Conservation (phyloP, 2,113 vertebrate species). For the Micromys minutus region DNA sequence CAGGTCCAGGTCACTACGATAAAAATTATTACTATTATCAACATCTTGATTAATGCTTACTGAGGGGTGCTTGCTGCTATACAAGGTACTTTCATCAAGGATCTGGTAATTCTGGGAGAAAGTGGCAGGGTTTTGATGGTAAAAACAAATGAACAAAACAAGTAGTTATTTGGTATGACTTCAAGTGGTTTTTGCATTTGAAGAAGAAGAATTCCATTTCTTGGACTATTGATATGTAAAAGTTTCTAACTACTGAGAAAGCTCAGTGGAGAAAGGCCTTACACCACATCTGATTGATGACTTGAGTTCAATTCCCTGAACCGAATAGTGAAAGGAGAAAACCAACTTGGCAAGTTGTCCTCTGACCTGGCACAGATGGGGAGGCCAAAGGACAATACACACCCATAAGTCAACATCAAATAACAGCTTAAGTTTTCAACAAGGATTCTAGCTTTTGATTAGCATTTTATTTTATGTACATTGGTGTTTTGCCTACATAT, state of each 20-base stretch:
- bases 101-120: constrained; percentile 22
- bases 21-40: neutral
- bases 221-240: constrained; percentile 24
- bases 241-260: neutral
- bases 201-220: constrained; percentile 14
- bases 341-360: neutral
- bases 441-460: neutral
- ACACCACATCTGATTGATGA: neutral
- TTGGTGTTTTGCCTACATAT: neutral
- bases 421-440: neutral
- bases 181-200: constrained; percentile 11
- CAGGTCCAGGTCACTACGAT: constrained; percentile 50
- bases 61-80: constrained; percentile 7
- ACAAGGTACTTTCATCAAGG: neutral
- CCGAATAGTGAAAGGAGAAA: neutral
- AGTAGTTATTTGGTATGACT: constrained; percentile 18
- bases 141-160: constrained; percentile 48
- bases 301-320: neutral
- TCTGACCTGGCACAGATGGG: neutral
- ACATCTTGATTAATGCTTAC: constrained; percentile 46
- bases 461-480: neutral
- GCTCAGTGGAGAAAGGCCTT: neutral
- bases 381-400: neutral
- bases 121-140: neutral
- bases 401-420: neutral